Base-by-base conservation (phyloP, 2,797 vertebrate species). In the Poecilia picta region DNA sequence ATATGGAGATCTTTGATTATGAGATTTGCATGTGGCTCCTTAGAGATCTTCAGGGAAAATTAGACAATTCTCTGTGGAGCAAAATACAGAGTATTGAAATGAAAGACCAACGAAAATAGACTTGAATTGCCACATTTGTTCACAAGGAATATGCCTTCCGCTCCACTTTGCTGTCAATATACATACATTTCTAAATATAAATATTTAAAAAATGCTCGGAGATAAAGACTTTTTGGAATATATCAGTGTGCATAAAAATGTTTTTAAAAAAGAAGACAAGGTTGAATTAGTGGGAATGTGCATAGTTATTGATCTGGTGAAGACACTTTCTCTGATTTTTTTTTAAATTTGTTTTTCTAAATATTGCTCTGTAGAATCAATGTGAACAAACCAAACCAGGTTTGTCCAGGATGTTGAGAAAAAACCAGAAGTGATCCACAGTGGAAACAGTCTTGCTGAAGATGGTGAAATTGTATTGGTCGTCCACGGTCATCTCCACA, bases 21-120 rank as follows among this genome's bases (percentile, higher is more conserved):
- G 39, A 75, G 66, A 73, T 59, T 87, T 77, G 47, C 45, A 4
- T 80, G 78, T 71, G 57, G 77, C 72, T 77, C 74, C 81, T 83
- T n/a, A 75, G 82, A 82, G 45, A 51, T 66, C 79, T 79, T 80
- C 78, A 73, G 45, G 53, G 81, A 77, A 90, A 90, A 85, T 82
- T 68, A 81, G 12, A 46, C 78, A 72, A 85, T 83, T 68, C 46
- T 78, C 72, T 87, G 57, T 5, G 73, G 3, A 75, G 51, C 71
- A 81, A 82, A 83, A 86, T 43, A 41, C 64, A 12, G 1, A 25
- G 36, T 25, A 10, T 11, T 25, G 64, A 13, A 41, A 68, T 11
- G 0, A 36, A 66, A 23, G 53, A 68, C 1, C 0, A 64, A 23
- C 0, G 0, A 13, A 23, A 68, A 68, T 25, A 1, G 12, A 8